Evolutionary conservation across 2,797 vertebrate genomes (phyloP).

Genomic region (Denticeps clupeoides): DNA sequence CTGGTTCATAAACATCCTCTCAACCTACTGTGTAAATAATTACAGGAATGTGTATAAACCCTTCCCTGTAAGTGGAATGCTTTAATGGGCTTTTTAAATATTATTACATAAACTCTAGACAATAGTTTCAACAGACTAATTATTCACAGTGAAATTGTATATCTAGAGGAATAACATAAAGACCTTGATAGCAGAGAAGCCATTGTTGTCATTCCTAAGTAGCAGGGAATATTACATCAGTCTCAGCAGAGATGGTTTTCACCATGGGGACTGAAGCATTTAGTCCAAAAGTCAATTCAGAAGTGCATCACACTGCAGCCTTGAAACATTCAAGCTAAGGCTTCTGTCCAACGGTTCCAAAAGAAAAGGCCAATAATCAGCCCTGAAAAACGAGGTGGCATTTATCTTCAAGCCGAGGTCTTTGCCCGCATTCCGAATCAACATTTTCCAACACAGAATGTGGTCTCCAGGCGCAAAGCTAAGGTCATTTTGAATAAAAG

Average conservation of each 20-base stretch:
- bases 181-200: constrained; percentile 45
- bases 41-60: too few relatives aligned
- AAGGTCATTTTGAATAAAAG: neutral
- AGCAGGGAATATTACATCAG: constrained; percentile 63
- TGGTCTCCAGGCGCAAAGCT: constrained; percentile 2
- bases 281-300: constrained; percentile 27
- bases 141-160: constrained; percentile 10
- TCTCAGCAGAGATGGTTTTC: constrained; percentile 38
- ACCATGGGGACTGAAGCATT: constrained; percentile 22
- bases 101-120: too few relatives aligned
- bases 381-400: constrained; percentile 26
- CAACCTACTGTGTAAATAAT: too few relatives aligned
- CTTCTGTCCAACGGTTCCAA: constrained; percentile 19
- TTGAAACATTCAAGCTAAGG: constrained; percentile 21
- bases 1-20: neutral
- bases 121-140: constrained; percentile 10
- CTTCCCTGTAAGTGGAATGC: neutral
- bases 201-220: constrained; percentile 59
- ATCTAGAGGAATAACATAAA: constrained; percentile 20
- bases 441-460: constrained; percentile 18
- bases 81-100: neutral
- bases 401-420: constrained; percentile 22
- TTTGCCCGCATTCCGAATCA: constrained; percentile 12
- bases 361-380: constrained; percentile 24
- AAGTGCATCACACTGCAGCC: constrained; percentile 22